These are phyloP conservation scores for Isurus oxyrinchus DNA, from an alignment of 2,113 vertebrate genomes.

Conservation along the genomic window DNA sequence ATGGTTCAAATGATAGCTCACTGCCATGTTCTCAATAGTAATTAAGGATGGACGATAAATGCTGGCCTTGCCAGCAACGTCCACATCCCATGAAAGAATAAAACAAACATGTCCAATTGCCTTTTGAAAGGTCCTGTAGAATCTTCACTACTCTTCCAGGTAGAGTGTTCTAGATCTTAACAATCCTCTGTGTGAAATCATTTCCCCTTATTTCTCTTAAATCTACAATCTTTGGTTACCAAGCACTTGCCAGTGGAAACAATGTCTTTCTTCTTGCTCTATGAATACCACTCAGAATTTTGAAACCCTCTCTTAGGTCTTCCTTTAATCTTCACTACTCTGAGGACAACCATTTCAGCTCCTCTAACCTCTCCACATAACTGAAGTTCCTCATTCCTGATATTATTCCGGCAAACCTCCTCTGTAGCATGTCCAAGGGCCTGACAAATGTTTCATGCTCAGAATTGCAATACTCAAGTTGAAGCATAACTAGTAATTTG, in stretches of 20 bases:
- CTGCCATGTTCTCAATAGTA: no score
- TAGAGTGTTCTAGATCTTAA: background rate
- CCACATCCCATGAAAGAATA: no score
- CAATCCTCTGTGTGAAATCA: background rate
- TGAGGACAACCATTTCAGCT: no score
- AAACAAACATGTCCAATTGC: background rate
- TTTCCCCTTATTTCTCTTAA: background rate
- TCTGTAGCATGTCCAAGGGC: background rate
- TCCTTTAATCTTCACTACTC: no score
- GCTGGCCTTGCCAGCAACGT: no score
- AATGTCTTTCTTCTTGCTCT: background rate
- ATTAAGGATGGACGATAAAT: no score
- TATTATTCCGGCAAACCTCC: background rate
- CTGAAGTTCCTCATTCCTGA: background rate
- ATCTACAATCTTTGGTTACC: background rate
- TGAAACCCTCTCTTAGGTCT: background rate
- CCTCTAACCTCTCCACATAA: no score
- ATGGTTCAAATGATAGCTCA: no score
- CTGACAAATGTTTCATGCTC: no score
- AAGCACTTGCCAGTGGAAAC: background rate
- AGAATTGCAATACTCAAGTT: no score
- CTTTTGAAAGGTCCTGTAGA: background rate
- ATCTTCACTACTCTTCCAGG: background rate
- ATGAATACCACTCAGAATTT: background rate
- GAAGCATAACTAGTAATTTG: no score